Percentiles rank a stretch among this genome's conserved stretches.
These are phyloP conservation scores for Pangasianodon gigas DNA, from an alignment of 2,113 vertebrate species.

Conservation along the genomic window DNA sequence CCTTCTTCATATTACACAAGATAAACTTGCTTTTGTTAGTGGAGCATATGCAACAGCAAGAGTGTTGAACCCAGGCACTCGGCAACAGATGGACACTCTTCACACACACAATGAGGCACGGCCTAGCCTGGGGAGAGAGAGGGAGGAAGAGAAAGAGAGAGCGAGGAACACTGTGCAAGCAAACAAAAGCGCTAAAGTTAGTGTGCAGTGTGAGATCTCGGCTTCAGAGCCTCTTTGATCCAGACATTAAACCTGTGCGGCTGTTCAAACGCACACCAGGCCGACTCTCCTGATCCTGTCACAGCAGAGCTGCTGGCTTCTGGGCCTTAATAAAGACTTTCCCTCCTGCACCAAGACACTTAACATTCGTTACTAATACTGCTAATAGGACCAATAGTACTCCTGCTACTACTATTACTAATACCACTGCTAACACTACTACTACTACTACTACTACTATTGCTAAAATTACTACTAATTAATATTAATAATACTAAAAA, in stretches of 20 bases:
- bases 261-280: conserved; percentile 74
- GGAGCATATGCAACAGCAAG: conserved; percentile 46
- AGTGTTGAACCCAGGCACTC: conserved; percentile 41
- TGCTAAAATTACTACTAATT: not conserved
- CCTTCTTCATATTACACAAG: not conserved
- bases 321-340: conserved; percentile 75
- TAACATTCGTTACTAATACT: not conserved
- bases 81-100: conserved; percentile 57
- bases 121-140: conserved; percentile 46
- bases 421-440: not conserved
- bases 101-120: conserved; percentile 37
- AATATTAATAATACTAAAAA: not conserved
- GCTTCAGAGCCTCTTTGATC: conserved; percentile 71
- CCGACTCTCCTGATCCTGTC: conserved; percentile 72
- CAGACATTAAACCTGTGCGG: conserved; percentile 70
- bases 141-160: conserved; percentile 36
- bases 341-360: conserved; percentile 63
- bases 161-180: conserved; percentile 12
- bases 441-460: not conserved
- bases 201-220: conserved; percentile 47
- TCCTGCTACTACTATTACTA: not conserved
- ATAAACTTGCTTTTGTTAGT: conserved; percentile 38
- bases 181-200: conserved; percentile 52
- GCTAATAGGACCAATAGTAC: too few relatives aligned
- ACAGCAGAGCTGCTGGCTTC: conserved; percentile 63